phyloP scores from a whole-genome alignment of 92 coral and sea anemone species.

The Isaurus tuberculatus region DNA sequence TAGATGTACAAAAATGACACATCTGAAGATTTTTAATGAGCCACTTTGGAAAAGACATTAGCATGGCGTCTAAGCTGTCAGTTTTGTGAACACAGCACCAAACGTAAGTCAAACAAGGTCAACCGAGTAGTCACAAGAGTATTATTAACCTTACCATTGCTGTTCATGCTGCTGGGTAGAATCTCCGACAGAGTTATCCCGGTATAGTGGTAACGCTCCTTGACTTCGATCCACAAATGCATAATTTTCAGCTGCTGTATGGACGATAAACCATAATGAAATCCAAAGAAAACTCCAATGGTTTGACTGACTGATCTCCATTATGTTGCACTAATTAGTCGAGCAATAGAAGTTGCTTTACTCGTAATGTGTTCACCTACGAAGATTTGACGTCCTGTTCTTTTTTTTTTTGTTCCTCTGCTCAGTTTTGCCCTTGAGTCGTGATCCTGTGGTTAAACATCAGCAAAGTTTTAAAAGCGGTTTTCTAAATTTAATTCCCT shows the following conservation, averaged over 20 bases:
- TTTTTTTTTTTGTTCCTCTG: background rate
- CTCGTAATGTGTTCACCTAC: background rate
- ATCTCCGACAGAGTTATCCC: background rate
- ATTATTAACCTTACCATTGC: conserved; percentile 12
- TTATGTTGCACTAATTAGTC: background rate
- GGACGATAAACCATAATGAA: background rate
- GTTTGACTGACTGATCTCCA: background rate
- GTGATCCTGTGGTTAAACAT: background rate
- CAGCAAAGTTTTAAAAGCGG: background rate
- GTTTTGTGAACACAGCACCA: background rate
- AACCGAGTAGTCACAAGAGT: background rate
- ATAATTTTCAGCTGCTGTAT: background rate
- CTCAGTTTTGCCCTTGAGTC: background rate
- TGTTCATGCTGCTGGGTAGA: background rate
- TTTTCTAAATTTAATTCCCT: background rate
- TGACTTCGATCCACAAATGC: background rate
- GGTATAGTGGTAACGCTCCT: background rate
- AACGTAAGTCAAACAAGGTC: background rate
- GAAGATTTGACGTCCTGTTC: background rate
- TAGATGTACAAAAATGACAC: background rate
- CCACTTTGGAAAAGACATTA: background rate
- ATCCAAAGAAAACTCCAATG: background rate
- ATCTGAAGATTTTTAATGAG: background rate
- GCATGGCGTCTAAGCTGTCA: background rate
- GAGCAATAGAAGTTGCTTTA: background rate